A percentile compares a stretch with the other conserved stretches of the same genome.
Evolutionary conservation across 2,113 vertebrate genomes (phyloP).

Genomic region (Puntigrus tetrazona): DNA sequence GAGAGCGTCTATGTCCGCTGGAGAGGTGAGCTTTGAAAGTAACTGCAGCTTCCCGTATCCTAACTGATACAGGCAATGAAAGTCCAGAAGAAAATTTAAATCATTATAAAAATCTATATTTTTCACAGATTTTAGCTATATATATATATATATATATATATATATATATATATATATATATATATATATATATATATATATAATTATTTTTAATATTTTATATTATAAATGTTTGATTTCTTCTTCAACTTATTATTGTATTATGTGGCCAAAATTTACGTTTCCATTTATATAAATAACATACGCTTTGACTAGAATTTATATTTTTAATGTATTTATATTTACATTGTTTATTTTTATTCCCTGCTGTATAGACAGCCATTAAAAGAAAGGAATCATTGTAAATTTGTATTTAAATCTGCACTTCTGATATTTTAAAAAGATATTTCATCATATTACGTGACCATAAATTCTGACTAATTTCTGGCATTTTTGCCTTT

Average conservation of each 20-base stretch:
- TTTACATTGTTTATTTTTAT: background rate
- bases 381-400: background rate
- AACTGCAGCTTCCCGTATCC: background rate
- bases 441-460: background rate
- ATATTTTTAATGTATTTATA: background rate
- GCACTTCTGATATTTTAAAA: background rate
- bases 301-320: background rate
- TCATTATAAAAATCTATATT: no score
- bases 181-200: no score
- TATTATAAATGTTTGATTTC: background rate
- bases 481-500: no score
- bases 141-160: no score
- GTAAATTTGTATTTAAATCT: background rate
- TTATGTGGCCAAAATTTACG: background rate
- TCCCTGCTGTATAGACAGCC: background rate
- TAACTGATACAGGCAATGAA: background rate
- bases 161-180: no score
- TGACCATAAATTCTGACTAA: background rate
- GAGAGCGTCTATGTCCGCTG: slow-evolving; percentile 49
- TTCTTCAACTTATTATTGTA: background rate
- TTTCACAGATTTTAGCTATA: no score
- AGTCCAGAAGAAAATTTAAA: no score
- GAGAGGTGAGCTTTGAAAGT: slow-evolving; percentile 44
- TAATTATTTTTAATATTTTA: no score
- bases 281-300: background rate